Evolutionary conservation across 1,140 invertebrate species (phyloP), one percentile per base, ranked within the genome.

Genomic region (Cryptotermes secundus): DNA sequence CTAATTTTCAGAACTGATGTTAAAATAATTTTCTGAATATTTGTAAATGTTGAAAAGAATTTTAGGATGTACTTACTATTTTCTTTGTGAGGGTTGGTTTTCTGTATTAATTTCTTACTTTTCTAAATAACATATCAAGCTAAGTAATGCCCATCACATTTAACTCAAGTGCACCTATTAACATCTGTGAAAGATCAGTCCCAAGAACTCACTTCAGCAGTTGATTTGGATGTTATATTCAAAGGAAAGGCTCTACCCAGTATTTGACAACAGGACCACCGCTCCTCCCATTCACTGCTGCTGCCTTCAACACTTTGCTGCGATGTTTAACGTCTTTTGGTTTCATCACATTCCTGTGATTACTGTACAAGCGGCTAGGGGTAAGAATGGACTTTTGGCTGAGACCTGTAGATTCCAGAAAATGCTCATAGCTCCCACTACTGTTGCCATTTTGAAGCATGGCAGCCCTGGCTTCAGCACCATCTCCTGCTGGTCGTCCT

Each of bases 381-480:
- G 94, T 95, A 85, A 96, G 91, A 86, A 96, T 95, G 12, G 94
- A 95, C 88, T 96, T 96, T 85, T 94, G 95, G 89, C 95, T 96
- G 72, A 96, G 91, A 81, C 95, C 95, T 84, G 95, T 96, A 35
- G 93, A 93, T 88, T 96, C 95, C 34, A 96, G 89, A 87, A 96
- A 96, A 87, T 94, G 93, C 88, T 96, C 95, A 85, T 94, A 94
- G 42, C 93, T 81, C 87, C 88, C 86, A 87, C 86, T 81, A n/a
- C 65, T 59, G 83, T 38, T 22, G 49, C 53, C 36, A 81, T 81
- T 26, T 34, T 59, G 38, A 72, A 53, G 26, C 42, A 53, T 12
- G n/a, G 45, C 31, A 35, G 79, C 26, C 38, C 81, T 49, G 22
- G 36, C 35, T 85, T 93, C 92, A 0, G 93, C 93, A 19, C 92